Conservation (phyloP, 1,140 invertebrate species). For the Trissolcus basalis region DNA sequence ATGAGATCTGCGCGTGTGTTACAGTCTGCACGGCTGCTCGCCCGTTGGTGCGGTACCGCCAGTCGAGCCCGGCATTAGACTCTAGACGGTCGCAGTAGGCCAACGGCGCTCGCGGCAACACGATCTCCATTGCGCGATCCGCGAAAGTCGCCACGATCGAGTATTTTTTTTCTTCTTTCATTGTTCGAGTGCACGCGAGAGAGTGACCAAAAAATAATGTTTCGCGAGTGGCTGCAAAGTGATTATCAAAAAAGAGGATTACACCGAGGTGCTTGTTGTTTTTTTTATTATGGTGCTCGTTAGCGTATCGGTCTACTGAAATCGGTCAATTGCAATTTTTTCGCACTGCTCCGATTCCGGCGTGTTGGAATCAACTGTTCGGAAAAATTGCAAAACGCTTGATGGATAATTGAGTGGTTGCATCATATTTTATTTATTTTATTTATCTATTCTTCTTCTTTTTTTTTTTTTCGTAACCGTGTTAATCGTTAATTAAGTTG, state of each 20-base stretch:
- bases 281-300: too few species aligned
- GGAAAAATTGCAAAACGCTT: background rate
- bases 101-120: slow-evolving; percentile 70
- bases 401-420: slow-evolving; percentile 1
- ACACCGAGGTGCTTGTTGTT: background rate
- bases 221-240: slow-evolving; percentile 5
- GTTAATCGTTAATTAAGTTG: background rate
- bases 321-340: too few species aligned
- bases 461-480: background rate
- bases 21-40: slow-evolving; percentile 14
- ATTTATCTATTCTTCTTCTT: background rate
- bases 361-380: too few species aligned
- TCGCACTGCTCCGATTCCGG: slow-evolving; percentile 8
- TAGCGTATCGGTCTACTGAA: too few species aligned
- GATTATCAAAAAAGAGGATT: slow-evolving; percentile 14
- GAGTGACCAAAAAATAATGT: slow-evolving; percentile 16
- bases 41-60: slow-evolving; percentile 53
- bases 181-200: background rate
- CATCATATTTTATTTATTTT: slow-evolving; percentile 4
- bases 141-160: slow-evolving; percentile 15
- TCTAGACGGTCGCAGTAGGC: slow-evolving; percentile 70
- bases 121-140: slow-evolving; percentile 56
- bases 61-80: slow-evolving; percentile 63
- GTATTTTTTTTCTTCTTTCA: slow-evolving; percentile 5
- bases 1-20: slow-evolving; percentile 46